A percentile compares a stretch with the other conserved stretches of the same genome.
These are phyloP conservation scores for Platycercus adscitus DNA, from an alignment of 2,113 vertebrate genomes.

Conservation along the genomic window DNA sequence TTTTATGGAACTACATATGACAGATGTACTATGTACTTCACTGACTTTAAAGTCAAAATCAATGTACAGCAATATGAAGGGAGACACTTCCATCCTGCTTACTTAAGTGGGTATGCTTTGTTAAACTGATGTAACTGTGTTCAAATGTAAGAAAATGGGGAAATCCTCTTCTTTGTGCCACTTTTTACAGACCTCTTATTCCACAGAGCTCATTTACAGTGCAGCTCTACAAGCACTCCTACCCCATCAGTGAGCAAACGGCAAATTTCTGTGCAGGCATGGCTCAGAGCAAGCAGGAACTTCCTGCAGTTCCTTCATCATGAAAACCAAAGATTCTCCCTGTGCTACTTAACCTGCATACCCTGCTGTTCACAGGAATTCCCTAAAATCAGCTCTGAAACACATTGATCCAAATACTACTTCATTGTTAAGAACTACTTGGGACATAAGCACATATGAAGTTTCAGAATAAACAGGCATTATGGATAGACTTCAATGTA, in stretches of 20 bases:
- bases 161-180: background rate
- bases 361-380: background rate
- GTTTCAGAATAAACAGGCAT: background rate
- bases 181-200: background rate
- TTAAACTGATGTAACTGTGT: background rate
- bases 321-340: background rate
- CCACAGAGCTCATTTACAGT: background rate
- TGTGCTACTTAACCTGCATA: background rate
- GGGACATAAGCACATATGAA: background rate
- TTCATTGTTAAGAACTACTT: background rate
- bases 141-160: background rate
- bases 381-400: background rate
- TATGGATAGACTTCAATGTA: background rate
- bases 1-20: constrained; percentile 18
- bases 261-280: background rate
- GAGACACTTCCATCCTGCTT: background rate
- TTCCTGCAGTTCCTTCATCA: background rate
- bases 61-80: background rate
- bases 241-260: background rate
- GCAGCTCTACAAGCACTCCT: background rate
- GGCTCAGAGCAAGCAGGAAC: background rate
- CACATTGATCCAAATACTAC: background rate
- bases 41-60: background rate
- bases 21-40: constrained; percentile 7
- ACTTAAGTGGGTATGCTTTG: background rate